These are phyloP conservation scores for Cheiracanthium punctorium DNA, from an alignment of 2,888 invertebrate genomes.

Conservation along the genomic window DNA sequence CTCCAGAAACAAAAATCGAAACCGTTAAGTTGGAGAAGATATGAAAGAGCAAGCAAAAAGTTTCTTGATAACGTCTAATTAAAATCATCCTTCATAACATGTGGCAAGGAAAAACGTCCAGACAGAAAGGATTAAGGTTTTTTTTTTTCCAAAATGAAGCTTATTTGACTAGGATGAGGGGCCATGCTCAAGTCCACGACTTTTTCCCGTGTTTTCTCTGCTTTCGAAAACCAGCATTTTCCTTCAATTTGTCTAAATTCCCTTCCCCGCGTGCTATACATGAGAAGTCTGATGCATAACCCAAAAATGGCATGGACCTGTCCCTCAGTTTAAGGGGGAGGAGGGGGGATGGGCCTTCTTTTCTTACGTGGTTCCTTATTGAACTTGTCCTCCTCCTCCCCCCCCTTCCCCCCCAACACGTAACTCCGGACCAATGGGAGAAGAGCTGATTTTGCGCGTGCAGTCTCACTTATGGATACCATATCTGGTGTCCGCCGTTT, in stretches of 20 bases:
- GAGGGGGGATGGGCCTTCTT: conserved; percentile 25
- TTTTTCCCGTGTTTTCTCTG: too few relatives aligned
- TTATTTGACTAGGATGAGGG: background rate
- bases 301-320: conserved; percentile 58
- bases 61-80: conserved; percentile 4
- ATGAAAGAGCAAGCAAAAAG: background rate
- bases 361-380: conserved; percentile 45
- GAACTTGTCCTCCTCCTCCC: conserved; percentile 34
- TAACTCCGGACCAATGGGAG: conserved; percentile 44
- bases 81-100: conserved; percentile 8
- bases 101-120: background rate
- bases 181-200: background rate
- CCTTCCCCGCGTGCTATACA: conserved; percentile 42
- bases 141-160: background rate
- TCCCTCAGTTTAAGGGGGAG: conserved; percentile 14
- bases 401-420: conserved; percentile 27
- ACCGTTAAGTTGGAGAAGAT: background rate
- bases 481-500: conserved; percentile 65
- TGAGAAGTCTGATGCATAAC: conserved; percentile 55
- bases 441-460: conserved; percentile 49
- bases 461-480: conserved; percentile 60
- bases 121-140: background rate
- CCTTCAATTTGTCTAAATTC: conserved; percentile 52
- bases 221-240: background rate
- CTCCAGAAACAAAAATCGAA: background rate